A percentile compares a stretch with the other conserved stretches of the same genome.
phyloP scores from a whole-genome alignment of 2,113 vertebrate genomes.

The Notarius quadriscutis region DNA sequence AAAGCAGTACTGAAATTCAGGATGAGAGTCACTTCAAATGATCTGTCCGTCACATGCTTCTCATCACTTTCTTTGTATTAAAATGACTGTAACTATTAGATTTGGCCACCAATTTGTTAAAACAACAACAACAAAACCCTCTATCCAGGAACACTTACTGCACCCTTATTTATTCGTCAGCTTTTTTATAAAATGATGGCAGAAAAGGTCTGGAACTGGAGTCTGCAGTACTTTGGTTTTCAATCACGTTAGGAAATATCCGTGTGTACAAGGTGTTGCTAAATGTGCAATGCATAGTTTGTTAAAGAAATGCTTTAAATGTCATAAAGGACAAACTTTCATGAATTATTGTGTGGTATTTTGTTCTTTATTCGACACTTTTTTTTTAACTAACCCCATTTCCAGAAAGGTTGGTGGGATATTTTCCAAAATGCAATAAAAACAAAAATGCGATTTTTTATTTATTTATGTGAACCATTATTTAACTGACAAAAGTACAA shows the following conservation, averaged over 20 bases:
- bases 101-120: too few species aligned
- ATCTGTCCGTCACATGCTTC: neutral
- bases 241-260: neutral
- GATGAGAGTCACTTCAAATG: neutral
- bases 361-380: neutral
- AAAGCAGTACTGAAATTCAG: neutral
- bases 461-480: too few species aligned
- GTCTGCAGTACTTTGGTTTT: neutral
- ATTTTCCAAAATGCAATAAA: too few species aligned
- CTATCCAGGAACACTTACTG: neutral
- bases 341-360: neutral
- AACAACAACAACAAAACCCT: too few species aligned
- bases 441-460: too few species aligned
- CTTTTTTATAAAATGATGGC: neutral
- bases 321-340: constrained; percentile 19
- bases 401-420: too few species aligned
- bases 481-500: too few species aligned
- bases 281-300: constrained; percentile 27
- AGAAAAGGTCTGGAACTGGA: neutral
- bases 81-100: neutral
- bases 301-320: constrained; percentile 25
- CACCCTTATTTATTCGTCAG: neutral
- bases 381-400: too few species aligned
- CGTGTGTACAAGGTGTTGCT: constrained; percentile 17
- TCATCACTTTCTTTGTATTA: neutral